phyloP scores from a whole-genome alignment of 2,797 vertebrate species.

The Potorous gilbertii region DNA sequence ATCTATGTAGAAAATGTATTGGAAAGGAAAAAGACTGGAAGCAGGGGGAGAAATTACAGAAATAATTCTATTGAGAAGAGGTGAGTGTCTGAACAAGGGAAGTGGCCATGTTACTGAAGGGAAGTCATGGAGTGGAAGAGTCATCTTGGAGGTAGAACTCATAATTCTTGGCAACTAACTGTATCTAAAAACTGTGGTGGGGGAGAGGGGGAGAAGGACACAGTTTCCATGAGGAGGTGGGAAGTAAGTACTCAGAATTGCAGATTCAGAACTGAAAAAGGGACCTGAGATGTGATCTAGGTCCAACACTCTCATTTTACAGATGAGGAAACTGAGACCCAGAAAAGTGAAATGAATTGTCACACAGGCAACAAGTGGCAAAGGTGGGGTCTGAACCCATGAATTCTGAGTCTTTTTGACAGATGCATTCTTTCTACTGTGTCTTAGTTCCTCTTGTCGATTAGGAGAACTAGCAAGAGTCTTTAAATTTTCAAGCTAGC shows the following conservation, averaged over 20 bases:
- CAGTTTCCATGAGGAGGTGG: not conserved
- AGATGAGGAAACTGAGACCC: not conserved
- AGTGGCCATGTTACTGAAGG: not conserved
- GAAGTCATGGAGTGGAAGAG: not conserved
- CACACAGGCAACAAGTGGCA: not conserved
- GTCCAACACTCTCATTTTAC: not conserved
- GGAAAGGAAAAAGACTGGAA: not conserved
- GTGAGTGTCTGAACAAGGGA: not conserved
- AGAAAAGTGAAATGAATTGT: not conserved
- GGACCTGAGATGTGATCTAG: not conserved
- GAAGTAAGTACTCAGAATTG: not conserved
- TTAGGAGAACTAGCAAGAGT: constrained; percentile 35
- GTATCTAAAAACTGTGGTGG: not conserved
- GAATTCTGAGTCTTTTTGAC: not conserved
- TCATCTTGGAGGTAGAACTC: not conserved
- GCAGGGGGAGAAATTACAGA: not conserved
- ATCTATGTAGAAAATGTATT: not conserved
- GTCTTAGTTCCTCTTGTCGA: not conserved
- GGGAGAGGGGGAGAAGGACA: not conserved
- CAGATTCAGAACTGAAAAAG: not conserved
- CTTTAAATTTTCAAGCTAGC: constrained; percentile 15
- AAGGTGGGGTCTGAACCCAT: not conserved
- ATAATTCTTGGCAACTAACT: not conserved
- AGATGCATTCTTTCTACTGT: not conserved
- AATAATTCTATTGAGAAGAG: not conserved